Percentiles rank a stretch among this genome's conserved stretches.
These are phyloP conservation scores for Dermatemys mawii DNA, from an alignment of 2,113 vertebrate species.

Conservation along the genomic window DNA sequence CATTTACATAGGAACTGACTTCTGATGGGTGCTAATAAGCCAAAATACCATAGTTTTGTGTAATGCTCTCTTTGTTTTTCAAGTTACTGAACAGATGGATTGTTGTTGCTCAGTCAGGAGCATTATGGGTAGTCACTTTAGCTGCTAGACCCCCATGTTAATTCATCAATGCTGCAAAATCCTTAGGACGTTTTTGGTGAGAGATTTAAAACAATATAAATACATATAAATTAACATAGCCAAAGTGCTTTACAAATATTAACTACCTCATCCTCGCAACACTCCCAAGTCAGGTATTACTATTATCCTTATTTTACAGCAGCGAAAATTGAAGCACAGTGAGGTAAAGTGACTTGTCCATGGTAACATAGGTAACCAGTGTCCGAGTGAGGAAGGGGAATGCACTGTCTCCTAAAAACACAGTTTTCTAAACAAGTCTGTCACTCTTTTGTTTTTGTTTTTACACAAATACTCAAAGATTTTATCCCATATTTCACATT, in stretches of 20 bases:
- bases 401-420: not conserved
- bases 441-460: not conserved
- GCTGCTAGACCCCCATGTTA: not conserved
- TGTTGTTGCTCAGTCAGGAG: slow-evolving; percentile 25
- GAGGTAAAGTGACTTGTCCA: not conserved
- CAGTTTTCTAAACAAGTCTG: not conserved
- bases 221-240: not conserved
- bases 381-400: not conserved
- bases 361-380: not conserved
- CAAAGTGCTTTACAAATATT: not conserved
- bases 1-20: slow-evolving; percentile 6
- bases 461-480: not conserved
- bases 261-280: not conserved
- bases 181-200: not conserved
- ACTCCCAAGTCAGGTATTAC: accelerated
- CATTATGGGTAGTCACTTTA: not conserved
- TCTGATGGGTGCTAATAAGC: too few species aligned
- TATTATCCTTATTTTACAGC: not conserved
- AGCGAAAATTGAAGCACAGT: not conserved
- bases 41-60: not conserved
- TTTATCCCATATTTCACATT: not conserved
- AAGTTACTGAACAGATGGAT: slow-evolving; percentile 38
- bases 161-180: not conserved
- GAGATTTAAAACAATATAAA: not conserved
- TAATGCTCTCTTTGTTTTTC: slow-evolving; percentile 51